These are phyloP conservation scores for Haliaeetus leucogaster DNA, from an alignment of 2,113 vertebrate genomes.

Conservation along the genomic window DNA sequence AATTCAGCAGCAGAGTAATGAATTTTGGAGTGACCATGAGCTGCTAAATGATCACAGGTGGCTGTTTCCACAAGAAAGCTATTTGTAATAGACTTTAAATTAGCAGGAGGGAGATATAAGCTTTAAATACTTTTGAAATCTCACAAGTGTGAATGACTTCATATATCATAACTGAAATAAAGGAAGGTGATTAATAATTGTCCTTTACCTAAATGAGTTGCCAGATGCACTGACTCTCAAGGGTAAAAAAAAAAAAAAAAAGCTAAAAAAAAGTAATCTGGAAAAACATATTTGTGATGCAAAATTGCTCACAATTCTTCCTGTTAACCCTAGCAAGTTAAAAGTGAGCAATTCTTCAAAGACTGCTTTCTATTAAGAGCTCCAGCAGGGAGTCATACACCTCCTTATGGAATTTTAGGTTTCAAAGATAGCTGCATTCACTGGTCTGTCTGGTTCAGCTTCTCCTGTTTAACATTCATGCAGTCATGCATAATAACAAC, in stretches of 20 bases:
- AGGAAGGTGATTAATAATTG: constrained; percentile 71
- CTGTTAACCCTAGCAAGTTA: not conserved
- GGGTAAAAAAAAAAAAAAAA: not conserved
- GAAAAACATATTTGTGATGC: not conserved
- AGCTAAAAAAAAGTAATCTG: not conserved
- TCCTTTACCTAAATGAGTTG: constrained; percentile 69
- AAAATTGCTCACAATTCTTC: not conserved
- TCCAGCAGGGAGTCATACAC: not conserved
- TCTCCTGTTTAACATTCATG: not conserved
- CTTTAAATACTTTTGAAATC: constrained; percentile 67
- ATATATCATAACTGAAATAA: constrained; percentile 73
- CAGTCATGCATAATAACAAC: not conserved
- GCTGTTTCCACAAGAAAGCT: constrained; percentile 63
- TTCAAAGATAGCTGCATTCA: not conserved
- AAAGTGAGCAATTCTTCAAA: not conserved
- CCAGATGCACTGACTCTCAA: constrained; percentile 66
- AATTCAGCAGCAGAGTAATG: constrained; percentile 16
- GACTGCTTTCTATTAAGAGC: not conserved
- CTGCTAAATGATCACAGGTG: constrained; percentile 72
- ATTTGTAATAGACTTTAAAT: constrained; percentile 73
- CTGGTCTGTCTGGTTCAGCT: not conserved
- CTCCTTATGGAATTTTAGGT: not conserved
- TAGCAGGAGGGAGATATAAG: constrained; percentile 61
- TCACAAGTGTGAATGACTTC: constrained; percentile 70
- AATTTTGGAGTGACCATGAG: constrained; percentile 60